Base-by-base conservation (phyloP, 2,888 invertebrate genomes). In the Clistopyga incitator region DNA sequence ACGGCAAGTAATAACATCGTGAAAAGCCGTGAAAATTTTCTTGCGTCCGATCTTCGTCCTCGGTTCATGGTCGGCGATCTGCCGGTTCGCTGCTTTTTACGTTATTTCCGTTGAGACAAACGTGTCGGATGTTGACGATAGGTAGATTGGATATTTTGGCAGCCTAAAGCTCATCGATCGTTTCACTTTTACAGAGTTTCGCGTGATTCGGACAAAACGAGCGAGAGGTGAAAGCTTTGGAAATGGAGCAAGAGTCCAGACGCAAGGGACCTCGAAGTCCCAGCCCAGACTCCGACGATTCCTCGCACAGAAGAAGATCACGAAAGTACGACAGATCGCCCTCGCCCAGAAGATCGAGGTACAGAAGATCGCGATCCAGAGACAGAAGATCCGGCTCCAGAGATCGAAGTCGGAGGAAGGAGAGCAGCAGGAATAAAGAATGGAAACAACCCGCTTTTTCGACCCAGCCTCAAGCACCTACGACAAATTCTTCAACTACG, bases 301-400 rank as follows among this genome's bases (percentile, higher is more conserved):
- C 93, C 18, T 87, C 91, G 13, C 91, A 91, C 64, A 90, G 92
- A 78, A 77, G 84, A 78, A 81, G 84, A 38, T 89, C 91, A 2
- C 88, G 92, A 15, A 93, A 93, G 54, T 93, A 93, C 42, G 93
- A 93, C 29, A 87, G 92, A 70, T 93, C 92, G 6, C 88, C 89
- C 6, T 90, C 91, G 0, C 93, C 93, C 0, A 90, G 93, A 75
- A 88, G 93, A 78, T 88, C 88, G 3, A 88, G 92, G 74, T 93
- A 93, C 45, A 88, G 92, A 25, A 88, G 92, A 61, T 93, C 93
- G 0, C 86, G 92, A 3, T 92, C 92, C 0, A 87, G 92, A 59
- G 92, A 91, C 50, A 87, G 92, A 83, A 88, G 92, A 71, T 92
- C 92, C 0, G 89, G 92, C 29, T 90, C 93, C 0, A 87, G 92